Conservation (phyloP, 2,888 invertebrate species). For the Spisula subtruncata region DNA sequence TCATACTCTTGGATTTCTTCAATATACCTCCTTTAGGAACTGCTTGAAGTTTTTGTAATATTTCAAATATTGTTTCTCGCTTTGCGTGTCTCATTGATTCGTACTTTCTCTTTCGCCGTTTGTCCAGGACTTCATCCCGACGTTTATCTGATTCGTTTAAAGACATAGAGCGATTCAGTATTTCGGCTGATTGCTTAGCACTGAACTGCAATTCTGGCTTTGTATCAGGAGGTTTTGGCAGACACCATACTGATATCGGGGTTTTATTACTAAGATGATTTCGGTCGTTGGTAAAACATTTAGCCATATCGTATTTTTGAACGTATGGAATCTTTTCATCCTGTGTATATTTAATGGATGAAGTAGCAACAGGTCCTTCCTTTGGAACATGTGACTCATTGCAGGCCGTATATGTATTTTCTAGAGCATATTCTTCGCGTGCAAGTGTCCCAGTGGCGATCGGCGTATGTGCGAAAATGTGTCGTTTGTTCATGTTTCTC, state of each 20-base stretch:
- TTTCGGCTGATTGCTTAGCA: background rate
- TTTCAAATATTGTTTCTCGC: slow-evolving; percentile 39
- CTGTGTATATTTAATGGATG: slow-evolving; percentile 19
- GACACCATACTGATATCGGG: background rate
- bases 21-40: slow-evolving; percentile 46
- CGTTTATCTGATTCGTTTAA: slow-evolving; percentile 33
- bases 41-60: slow-evolving; percentile 35
- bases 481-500: background rate
- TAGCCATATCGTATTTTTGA: background rate
- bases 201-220: background rate
- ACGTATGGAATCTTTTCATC: background rate
- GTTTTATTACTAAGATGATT: background rate
- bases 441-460: background rate
- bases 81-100: slow-evolving; percentile 46
- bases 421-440: background rate
- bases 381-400: background rate
- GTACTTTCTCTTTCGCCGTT: slow-evolving; percentile 45
- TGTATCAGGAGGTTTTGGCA: background rate
- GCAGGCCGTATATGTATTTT: background rate
- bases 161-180: slow-evolving; percentile 32
- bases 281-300: background rate
- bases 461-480: background rate
- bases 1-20: slow-evolving; percentile 44
- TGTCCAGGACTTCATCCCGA: background rate
- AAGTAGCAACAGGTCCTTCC: slow-evolving; percentile 41